Evolutionary conservation across 1,140 invertebrate species (phyloP).

Genomic region (Drosophila ironensis): DNA sequence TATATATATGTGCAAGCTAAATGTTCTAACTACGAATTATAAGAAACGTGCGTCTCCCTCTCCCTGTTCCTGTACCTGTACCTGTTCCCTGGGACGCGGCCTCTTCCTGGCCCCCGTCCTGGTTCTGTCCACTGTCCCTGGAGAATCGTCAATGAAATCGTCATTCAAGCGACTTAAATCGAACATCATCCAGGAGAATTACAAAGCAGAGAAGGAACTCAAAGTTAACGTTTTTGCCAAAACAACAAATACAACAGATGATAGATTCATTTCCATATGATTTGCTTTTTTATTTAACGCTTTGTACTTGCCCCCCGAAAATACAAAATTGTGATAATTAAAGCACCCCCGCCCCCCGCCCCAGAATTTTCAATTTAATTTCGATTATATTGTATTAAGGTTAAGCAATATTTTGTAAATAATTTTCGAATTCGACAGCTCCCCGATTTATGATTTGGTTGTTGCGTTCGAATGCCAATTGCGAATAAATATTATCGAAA

Average conservation of each 20-base stretch:
- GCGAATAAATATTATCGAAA: constrained; percentile 32
- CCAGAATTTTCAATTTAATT: constrained; percentile 25
- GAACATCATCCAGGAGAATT: background rate
- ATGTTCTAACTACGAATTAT: no score
- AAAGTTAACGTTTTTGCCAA: constrained; percentile 49
- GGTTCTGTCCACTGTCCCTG: no score
- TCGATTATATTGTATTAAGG: background rate
- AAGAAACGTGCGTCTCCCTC: no score
- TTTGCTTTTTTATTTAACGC: background rate
- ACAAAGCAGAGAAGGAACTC: constrained; percentile 1
- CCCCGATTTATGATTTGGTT: constrained; percentile 6
- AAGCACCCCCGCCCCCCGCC: no score
- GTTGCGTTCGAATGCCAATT: no score
- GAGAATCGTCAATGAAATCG: no score
- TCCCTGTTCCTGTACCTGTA: no score
- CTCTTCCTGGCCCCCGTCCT: no score
- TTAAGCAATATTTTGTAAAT: constrained; percentile 27
- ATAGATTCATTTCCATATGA: background rate
- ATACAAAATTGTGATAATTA: constrained; percentile 53
- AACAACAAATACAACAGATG: background rate
- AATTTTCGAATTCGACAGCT: background rate
- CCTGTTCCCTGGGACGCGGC: no score
- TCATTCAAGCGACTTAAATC: no score
- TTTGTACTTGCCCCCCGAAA: background rate
- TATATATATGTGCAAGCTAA: background rate